These are phyloP conservation scores for Dryas iulia DNA, from an alignment of 1,140 invertebrate species.

Conservation along the genomic window DNA sequence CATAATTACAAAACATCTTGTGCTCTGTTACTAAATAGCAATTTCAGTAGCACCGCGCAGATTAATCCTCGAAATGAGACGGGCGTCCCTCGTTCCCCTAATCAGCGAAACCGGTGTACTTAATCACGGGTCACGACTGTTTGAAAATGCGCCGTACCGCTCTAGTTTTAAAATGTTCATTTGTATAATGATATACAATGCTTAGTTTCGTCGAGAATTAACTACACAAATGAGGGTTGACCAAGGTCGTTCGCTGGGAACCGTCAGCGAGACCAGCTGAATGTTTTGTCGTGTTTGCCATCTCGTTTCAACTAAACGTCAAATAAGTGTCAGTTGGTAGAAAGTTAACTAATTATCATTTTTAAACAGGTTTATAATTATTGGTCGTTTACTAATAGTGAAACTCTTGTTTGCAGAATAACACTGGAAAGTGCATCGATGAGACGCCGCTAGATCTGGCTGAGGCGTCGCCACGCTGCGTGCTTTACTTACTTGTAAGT, in stretches of 20 bases:
- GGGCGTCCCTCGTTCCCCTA: constrained; percentile 15
- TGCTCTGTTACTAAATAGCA: neutral
- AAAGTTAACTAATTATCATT: neutral
- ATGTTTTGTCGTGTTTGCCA: constrained; percentile 22
- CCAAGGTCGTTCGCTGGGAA: constrained; percentile 67
- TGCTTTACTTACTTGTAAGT: constrained; percentile 63
- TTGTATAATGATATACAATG: constrained; percentile 11
- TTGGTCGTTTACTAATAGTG: neutral
- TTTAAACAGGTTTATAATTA: neutral
- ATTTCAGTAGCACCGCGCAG: neutral
- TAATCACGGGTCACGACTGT: constrained; percentile 1
- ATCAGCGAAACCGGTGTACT: constrained; percentile 31
- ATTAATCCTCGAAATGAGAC: constrained; percentile 29
- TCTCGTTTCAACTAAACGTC: neutral
- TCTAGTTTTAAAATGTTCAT: constrained; percentile 19
- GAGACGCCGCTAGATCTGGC: constrained; percentile 55
- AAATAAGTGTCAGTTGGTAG: neutral
- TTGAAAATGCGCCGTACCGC: constrained; percentile 14
- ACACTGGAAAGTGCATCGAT: constrained; percentile 58
- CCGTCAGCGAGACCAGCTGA: constrained; percentile 35
- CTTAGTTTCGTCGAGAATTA: constrained; percentile 19
- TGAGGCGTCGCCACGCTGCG: constrained; percentile 60
- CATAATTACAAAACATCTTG: neutral
- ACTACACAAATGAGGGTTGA: constrained; percentile 49
- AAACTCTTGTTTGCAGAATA: constrained; percentile 48